These are phyloP conservation scores for Helostoma temminkii DNA, from an alignment of 2,797 vertebrate genomes.

Conservation along the genomic window DNA sequence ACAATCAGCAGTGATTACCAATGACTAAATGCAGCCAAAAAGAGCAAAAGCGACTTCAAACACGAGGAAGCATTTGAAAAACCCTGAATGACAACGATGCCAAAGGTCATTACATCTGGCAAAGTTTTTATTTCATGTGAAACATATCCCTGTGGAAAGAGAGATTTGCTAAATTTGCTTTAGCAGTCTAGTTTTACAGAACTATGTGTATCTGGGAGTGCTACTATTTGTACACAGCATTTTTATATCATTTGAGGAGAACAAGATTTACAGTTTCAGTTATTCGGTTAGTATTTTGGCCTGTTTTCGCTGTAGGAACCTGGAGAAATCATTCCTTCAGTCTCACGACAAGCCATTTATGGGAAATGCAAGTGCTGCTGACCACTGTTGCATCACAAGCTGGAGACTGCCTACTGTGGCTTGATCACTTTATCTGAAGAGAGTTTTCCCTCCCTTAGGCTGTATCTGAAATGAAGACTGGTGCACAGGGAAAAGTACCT, in stretches of 20 bases:
- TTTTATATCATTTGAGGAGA: background rate
- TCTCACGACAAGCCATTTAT: slow-evolving; percentile 71
- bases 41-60: slow-evolving; percentile 42
- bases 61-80: slow-evolving; percentile 15
- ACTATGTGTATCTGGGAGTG: background rate
- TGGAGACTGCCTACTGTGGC: slow-evolving; percentile 52
- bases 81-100: slow-evolving; percentile 17
- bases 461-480: slow-evolving; percentile 35
- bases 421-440: slow-evolving; percentile 38
- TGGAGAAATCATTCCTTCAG: slow-evolving; percentile 78
- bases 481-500: slow-evolving; percentile 51
- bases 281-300: slow-evolving; percentile 40
- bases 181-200: background rate
- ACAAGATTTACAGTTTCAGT: slow-evolving; percentile 5
- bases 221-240: background rate
- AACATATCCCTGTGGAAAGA: slow-evolving; percentile 2
- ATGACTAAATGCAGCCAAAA: slow-evolving; percentile 27
- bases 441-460: slow-evolving; percentile 35
- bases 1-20: slow-evolving; percentile 6
- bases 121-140: slow-evolving; percentile 23
- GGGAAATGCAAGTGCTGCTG: slow-evolving; percentile 73
- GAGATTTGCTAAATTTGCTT: background rate
- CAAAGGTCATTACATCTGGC: slow-evolving; percentile 38
- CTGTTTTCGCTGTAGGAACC: slow-evolving; percentile 55
- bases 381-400: slow-evolving; percentile 65